Evolutionary conservation across 1,140 invertebrate genomes (phyloP).

Genomic region (Lethocerus indicus): DNA sequence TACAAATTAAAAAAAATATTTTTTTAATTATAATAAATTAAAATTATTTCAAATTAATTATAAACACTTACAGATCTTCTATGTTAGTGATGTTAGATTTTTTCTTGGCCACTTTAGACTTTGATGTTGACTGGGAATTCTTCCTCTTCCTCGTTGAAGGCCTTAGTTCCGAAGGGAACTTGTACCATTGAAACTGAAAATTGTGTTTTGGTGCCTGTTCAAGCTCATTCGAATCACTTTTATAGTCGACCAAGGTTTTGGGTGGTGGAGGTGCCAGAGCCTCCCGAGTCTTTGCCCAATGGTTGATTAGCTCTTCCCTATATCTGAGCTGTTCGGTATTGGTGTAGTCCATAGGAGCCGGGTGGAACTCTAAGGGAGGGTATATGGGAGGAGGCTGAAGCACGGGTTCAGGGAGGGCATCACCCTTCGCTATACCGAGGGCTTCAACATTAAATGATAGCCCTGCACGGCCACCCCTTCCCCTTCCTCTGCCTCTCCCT

Average conservation of each 20-base stretch:
- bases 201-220: slow-evolving; percentile 1
- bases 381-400: slow-evolving; percentile 47
- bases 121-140: neutral
- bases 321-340: neutral
- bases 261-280: neutral
- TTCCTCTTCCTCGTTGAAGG: slow-evolving; percentile 8
- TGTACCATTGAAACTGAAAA: slow-evolving; percentile 12
- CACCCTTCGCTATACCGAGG: slow-evolving; percentile 38
- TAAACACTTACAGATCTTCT: slow-evolving; percentile 8
- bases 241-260: neutral
- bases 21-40: neutral
- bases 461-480: slow-evolving; percentile 27
- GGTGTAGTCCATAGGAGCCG: slow-evolving; percentile 26
- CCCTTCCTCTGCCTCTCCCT: slow-evolving; percentile 26
- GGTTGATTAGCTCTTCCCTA: slow-evolving; percentile 8
- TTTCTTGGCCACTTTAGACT: neutral
- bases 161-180: slow-evolving; percentile 13
- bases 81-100: slow-evolving; percentile 7
- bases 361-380: slow-evolving; percentile 39
- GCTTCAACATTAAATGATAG: slow-evolving; percentile 43
- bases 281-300: slow-evolving; percentile 1
- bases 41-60: neutral
- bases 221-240: neutral
- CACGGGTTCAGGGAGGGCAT: slow-evolving; percentile 36
- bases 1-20: neutral